A percentile compares a stretch with the other conserved stretches of the same genome.
Evolutionary conservation across 1,140 invertebrate genomes (phyloP).

Genomic region (Cherax quadricarinatus): DNA sequence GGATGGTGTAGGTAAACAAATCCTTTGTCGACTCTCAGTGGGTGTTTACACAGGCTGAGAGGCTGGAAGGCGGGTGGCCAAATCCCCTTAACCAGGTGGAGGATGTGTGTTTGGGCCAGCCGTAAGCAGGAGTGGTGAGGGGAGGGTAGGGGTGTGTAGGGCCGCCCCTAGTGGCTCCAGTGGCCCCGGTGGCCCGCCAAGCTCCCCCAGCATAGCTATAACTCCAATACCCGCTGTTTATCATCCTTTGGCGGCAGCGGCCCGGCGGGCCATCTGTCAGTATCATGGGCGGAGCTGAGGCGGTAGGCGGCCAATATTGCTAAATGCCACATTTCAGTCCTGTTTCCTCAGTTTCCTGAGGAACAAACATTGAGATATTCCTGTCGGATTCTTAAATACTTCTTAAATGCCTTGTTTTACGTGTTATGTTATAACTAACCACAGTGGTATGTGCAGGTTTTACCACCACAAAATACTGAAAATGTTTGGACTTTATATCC

Average conservation of each 20-base stretch:
- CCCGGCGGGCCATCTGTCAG: slow-evolving; percentile 24
- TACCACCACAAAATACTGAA: no score
- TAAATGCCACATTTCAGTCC: neutral
- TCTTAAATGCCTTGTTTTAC: no score
- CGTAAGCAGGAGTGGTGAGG: slow-evolving; percentile 12
- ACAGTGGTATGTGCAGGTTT: no score
- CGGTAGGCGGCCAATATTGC: neutral
- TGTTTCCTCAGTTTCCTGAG: neutral
- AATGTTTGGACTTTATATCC: no score
- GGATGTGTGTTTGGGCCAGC: neutral
- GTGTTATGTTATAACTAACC: no score
- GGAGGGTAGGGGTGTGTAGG: neutral
- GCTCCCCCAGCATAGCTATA: neutral
- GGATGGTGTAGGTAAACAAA: neutral
- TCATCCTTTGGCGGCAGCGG: slow-evolving; percentile 29
- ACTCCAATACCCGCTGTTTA: slow-evolving; percentile 31
- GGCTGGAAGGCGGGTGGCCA: neutral
- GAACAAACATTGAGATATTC: no score
- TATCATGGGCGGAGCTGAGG: neutral
- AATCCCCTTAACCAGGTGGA: slow-evolving; percentile 27
- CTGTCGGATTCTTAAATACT: no score
- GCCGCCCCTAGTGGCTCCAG: no score
- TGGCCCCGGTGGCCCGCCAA: neutral
- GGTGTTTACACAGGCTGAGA: neutral
- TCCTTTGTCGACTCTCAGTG: neutral